Evolutionary conservation across 1,140 invertebrate genomes (phyloP).

Genomic region (Hylaeus anthracinus): DNA sequence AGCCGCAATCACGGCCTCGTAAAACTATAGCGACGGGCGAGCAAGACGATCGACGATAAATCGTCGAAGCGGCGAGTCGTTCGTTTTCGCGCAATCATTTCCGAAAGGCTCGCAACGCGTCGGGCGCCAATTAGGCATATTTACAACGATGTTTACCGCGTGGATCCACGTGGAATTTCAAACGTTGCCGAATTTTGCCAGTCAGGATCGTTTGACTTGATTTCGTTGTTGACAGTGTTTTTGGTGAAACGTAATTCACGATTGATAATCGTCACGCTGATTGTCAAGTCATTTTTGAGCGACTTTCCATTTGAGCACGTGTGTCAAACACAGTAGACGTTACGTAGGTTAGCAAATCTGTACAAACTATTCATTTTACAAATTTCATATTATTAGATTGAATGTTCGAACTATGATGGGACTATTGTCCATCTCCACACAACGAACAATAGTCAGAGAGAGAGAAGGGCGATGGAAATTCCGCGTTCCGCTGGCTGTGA

Average conservation of each 20-base stretch:
- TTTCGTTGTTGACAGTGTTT: neutral
- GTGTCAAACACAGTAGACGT: too few species aligned
- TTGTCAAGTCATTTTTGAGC: too few species aligned
- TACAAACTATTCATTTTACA: too few species aligned
- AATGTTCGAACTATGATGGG: too few species aligned
- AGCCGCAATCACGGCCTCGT: neutral
- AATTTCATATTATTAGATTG: too few species aligned
- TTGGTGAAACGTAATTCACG: too few species aligned
- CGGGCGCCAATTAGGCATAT: conserved; percentile 17
- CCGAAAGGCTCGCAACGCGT: neutral
- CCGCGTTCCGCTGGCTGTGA: neutral
- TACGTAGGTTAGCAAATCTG: too few species aligned
- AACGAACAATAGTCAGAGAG: neutral
- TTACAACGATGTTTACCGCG: conserved; percentile 30
- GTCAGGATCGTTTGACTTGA: neutral
- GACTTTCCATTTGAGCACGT: too few species aligned
- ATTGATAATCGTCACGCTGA: too few species aligned
- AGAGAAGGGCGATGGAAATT: neutral
- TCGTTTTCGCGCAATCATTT: neutral
- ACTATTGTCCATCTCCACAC: too few species aligned
- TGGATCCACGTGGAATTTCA: neutral
- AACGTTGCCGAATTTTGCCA: neutral
- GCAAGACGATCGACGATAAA: conserved; percentile 12
- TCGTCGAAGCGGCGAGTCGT: neutral
- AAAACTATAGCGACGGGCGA: neutral